Evolutionary conservation across 1,140 invertebrate species (phyloP).

Genomic region (Plodia interpunctella): DNA sequence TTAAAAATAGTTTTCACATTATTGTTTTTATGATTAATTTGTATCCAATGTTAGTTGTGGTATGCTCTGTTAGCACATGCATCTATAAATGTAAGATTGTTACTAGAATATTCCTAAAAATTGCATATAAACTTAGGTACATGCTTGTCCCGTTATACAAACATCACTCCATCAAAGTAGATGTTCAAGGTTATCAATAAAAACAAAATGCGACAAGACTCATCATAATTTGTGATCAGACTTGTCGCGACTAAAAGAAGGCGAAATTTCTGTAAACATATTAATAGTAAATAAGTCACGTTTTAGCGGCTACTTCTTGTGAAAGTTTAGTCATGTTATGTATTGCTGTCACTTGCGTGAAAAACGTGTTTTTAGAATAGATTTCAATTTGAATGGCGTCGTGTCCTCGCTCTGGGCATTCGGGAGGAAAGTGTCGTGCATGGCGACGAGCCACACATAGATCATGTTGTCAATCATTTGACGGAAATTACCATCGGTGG

Average conservation of each 20-base stretch:
- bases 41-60: too few relatives aligned
- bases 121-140: not conserved
- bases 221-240: constrained; percentile 9
- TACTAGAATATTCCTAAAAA: too few relatives aligned
- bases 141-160: not conserved
- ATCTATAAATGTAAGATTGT: too few relatives aligned
- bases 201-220: not conserved
- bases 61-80: too few relatives aligned
- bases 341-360: constrained; percentile 36
- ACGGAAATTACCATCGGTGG: not conserved
- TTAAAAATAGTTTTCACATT: too few relatives aligned
- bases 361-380: constrained; percentile 38
- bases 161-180: not conserved
- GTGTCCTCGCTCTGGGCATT: not conserved
- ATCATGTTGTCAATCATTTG: not conserved
- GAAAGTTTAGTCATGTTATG: constrained; percentile 25
- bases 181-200: not conserved
- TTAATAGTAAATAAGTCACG: constrained; percentile 49
- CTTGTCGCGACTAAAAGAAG: constrained; percentile 29
- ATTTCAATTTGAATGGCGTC: constrained; percentile 24
- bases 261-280: constrained; percentile 33
- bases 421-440: not conserved
- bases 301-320: constrained; percentile 39
- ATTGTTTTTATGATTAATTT: too few relatives aligned
- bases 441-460: not conserved